phyloP scores from a whole-genome alignment of 2,888 invertebrate genomes.

The Serrognathus titanus region DNA sequence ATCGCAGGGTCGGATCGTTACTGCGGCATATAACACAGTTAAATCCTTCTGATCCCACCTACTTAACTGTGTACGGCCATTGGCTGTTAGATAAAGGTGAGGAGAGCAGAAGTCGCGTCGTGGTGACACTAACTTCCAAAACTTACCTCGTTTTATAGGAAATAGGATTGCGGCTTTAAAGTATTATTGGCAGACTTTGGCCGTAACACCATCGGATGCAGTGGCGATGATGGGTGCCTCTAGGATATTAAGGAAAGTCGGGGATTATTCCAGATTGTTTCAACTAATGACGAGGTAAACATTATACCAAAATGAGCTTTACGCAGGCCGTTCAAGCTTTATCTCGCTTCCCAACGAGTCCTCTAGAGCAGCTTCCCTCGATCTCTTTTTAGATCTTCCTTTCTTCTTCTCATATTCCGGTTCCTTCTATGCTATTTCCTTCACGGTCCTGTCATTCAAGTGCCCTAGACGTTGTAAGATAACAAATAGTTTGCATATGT shows the following conservation, averaged over 20 bases:
- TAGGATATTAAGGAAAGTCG: slow-evolving; percentile 58
- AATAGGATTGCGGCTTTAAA: slow-evolving; percentile 53
- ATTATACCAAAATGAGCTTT: too few relatives aligned
- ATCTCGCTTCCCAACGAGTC: too few relatives aligned
- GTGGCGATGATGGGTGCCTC: slow-evolving; percentile 60
- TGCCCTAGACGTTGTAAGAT: too few relatives aligned
- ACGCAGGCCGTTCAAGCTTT: too few relatives aligned
- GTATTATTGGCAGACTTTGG: slow-evolving; percentile 57
- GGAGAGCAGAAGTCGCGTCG: slow-evolving; percentile 4
- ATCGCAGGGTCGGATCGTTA: slow-evolving; percentile 55
- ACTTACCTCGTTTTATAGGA: slow-evolving; percentile 45
- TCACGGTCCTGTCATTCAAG: too few relatives aligned
- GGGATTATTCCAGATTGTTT: slow-evolving; percentile 63
- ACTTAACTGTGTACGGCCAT: slow-evolving; percentile 67
- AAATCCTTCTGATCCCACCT: slow-evolving; percentile 66
- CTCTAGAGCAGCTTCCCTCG: too few relatives aligned
- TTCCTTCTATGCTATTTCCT: too few relatives aligned
- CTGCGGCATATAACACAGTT: slow-evolving; percentile 62
- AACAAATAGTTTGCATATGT: too few relatives aligned
- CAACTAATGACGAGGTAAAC: slow-evolving; percentile 62
- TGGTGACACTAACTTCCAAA: slow-evolving; percentile 2
- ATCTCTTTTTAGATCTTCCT: too few relatives aligned
- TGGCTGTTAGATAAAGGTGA: slow-evolving; percentile 67
- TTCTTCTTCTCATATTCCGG: too few relatives aligned
- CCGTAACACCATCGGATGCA: slow-evolving; percentile 54